Evolutionary conservation across 1,140 invertebrate genomes (phyloP), one percentile per base, ranked within the genome.

Genomic region (Diuraphis noxia): DNA sequence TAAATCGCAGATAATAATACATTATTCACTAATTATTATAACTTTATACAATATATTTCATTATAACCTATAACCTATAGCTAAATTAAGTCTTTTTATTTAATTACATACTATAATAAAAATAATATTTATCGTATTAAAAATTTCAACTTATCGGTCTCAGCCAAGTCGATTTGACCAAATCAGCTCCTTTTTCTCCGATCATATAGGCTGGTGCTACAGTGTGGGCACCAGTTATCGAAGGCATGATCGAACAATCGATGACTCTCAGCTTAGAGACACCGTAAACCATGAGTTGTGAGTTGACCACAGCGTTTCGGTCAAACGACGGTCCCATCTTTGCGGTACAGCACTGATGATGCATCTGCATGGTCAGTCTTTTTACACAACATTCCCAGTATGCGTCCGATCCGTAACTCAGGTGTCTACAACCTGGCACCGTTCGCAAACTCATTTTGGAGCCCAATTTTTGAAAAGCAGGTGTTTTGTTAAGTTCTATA

Each of bases 331-430:
- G 92, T 0, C 95, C 95, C 95, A 96, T 96, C 93, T 94, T 95
- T 85, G 95, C 95, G 3, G 95, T 96, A 2, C 95, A 95, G n/a
- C 95, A 95, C 93, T 97, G 96, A 93, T 98, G 97, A 90, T 96
- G 96, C 72, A 97, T 93, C n/a, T 96, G 96, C 63, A 95, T 95
- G 2, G 95, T 95, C 36, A 96, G 95, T 72, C 96, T 95, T 89
- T 95, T 95, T 10, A 96, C 94, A 30, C 95, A 95, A 92, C 97
- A 98, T 90, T 95, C 94, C 96, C 97, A 97, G 93, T 98, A 98
- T 19, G 94, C 93, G 92, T 97, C 96, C 3, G 95, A 95, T 91
- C 95, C 94, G 92, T 96, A 96, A 21, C 92, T 46, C 1, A 95
- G 92, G 63, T 95, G 92, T 92, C 95, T 94, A 93, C 97, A 97